Evolutionary conservation across 2,888 invertebrate species (phyloP), one percentile per base, ranked within the genome.

Genomic region (Pyralis farinalis): DNA sequence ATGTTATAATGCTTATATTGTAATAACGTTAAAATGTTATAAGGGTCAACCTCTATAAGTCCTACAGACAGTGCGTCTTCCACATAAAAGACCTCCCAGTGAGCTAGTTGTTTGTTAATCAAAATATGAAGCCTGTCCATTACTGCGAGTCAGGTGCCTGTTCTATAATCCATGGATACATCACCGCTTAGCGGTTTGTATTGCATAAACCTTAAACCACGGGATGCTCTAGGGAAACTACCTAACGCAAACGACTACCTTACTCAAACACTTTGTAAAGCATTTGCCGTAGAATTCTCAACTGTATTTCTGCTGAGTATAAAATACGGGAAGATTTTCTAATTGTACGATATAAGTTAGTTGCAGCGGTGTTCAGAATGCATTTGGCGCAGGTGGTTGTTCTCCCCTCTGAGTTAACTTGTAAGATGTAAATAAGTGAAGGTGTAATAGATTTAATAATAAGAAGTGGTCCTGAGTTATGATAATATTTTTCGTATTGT

Each of bases 341-440:
- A 22, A 21, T 10, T 21, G 12, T 4, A 8, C 12, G 3, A 27
- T 2, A 9, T 28, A 39, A 34, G 9, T 34, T 39, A 16, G 16
- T 16, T 33, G 39, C 10, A 10, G 12, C 12, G 12, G 12, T 31
- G 21, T 40, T 44, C 42, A 47, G 47, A 56, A 58, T 74, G 73
- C 71, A 76, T 74, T 72, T 67, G 68, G 56, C 71, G 63, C 82
- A 80, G 81, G 71, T 81, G 80, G 61, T 45, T 40, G 41, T 60
- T 58, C n/a, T n/a, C 65, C 68, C 52, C 53, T 42, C 30, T 16
- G 55, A 54, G 55, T 43, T 55, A 8, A 56, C 47, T 58, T 53
- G 54, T 54, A 55, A 55, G 55, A 54, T 47, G 56, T 48, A 51
- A 61, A 65, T 55, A 63, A 69, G 68, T 63, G 58, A 49, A 53